These are phyloP conservation scores for Pelmatolapia mariae DNA, from an alignment of 2,113 vertebrate genomes.

Conservation along the genomic window DNA sequence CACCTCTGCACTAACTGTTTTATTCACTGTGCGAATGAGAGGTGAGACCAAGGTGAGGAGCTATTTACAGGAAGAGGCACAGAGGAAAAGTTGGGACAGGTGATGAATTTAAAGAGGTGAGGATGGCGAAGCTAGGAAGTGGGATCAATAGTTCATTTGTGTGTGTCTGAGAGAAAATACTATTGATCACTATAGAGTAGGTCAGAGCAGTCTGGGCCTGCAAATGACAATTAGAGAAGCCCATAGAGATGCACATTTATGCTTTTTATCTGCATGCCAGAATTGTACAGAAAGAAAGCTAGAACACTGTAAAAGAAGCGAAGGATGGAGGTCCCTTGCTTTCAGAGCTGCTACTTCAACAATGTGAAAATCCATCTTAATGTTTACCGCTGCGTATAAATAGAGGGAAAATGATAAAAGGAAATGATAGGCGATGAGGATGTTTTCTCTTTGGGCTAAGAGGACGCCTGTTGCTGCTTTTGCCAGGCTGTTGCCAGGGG, in stretches of 20 bases:
- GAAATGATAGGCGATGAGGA: neutral
- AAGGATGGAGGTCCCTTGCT: neutral
- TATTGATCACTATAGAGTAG: slow-evolving; percentile 2
- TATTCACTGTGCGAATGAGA: neutral
- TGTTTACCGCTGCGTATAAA: neutral
- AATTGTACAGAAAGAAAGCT: neutral
- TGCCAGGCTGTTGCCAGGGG: slow-evolving; percentile 58
- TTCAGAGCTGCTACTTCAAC: neutral
- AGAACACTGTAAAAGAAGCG: neutral
- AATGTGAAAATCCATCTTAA: neutral
- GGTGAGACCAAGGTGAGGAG: neutral
- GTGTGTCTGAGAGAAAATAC: neutral
- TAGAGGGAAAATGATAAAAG: neutral
- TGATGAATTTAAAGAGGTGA: neutral
- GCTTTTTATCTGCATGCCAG: neutral
- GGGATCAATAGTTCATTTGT: neutral
- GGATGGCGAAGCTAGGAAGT: neutral
- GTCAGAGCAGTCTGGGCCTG: neutral
- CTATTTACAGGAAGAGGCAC: neutral
- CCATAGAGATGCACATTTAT: neutral
- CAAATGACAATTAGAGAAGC: neutral
- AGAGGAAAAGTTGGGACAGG: neutral
- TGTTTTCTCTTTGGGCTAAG: neutral
- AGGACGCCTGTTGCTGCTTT: slow-evolving; percentile 46
- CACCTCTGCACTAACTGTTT: neutral